Base-by-base conservation (phyloP, 2,888 invertebrate genomes). In the Antheraea assamensis region DNA sequence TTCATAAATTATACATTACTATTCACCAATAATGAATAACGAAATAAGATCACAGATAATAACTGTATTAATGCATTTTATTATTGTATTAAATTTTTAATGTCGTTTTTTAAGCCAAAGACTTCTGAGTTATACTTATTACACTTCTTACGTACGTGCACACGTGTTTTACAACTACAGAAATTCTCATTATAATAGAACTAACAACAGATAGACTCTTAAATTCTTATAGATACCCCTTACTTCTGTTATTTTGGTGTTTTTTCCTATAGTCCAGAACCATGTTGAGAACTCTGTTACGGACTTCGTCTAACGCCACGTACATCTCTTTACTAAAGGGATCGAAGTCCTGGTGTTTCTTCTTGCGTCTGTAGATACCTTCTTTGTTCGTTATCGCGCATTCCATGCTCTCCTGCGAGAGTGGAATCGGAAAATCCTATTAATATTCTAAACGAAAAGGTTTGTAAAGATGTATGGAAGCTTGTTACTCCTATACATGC, bases 341-440 rank as follows among this genome's bases (percentile, higher is more conserved):
- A 80, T 97, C 97, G 81, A 97, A 97, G 81, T 95, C 95, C 72
- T 96, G 87, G 30, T 95, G 91, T 74, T 96, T 95, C 82, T 96
- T 96, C 82, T 96, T 96, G 10, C 97, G 92, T 75, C 97, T 91
- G 87, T 97, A 97, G 74, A 97, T 97, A 2, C 97, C 97, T 87
- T 96, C 96, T 80, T 95, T 95, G 80, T 96, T 89, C 19, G 90
- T 85, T 71, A 96, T 81, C 27, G 96, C 96, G 85, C 97, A 97
- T 64, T 92, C 88, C 87, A 96, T 89, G 70, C 95, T 92, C 24
- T 85, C 86, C 95, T 95, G 83, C 68, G 77, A 27, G 47, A 27
- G 24, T 72, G 17, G 19, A 52, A 52, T 42, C 13, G 42, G 42
- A 42, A 42, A 42, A 42, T 42, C 13, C 42, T 42, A 13, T 42